A percentile compares a stretch with the other conserved stretches of the same genome.
phyloP scores from a whole-genome alignment of 2,113 vertebrate species.

The Clupea harengus region DNA sequence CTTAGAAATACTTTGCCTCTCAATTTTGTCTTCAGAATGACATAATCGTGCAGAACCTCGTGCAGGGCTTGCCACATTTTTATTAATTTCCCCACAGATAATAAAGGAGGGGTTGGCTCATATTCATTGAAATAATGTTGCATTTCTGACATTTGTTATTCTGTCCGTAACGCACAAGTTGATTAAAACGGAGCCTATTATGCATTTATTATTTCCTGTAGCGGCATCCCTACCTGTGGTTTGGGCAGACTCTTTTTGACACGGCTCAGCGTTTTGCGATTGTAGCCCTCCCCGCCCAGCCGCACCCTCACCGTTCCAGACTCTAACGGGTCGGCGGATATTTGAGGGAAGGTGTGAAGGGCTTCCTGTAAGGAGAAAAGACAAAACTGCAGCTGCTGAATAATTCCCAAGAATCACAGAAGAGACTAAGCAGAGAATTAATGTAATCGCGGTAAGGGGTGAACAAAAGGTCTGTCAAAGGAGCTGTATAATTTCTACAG shows the following conservation, averaged over 20 bases:
- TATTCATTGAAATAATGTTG: too few relatives aligned
- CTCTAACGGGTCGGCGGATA: slow-evolving; percentile 75
- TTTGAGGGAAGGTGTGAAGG: slow-evolving; percentile 83
- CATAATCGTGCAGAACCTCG: too few relatives aligned
- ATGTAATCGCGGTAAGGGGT: background rate
- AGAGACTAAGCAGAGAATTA: background rate
- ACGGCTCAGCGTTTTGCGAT: slow-evolving; percentile 90
- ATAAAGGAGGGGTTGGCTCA: too few relatives aligned
- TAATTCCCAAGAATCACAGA: background rate
- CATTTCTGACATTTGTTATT: too few relatives aligned
- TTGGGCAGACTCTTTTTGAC: slow-evolving; percentile 86
- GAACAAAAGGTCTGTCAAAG: background rate
- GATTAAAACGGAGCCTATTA: too few relatives aligned
- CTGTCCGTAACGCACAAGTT: background rate
- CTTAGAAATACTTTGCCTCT: too few relatives aligned
- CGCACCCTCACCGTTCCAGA: slow-evolving; percentile 77
- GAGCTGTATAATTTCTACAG: too few relatives aligned
- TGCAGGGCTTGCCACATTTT: too few relatives aligned
- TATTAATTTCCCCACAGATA: too few relatives aligned
- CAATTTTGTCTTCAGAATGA: too few relatives aligned
- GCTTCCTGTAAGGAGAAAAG: slow-evolving; percentile 67
- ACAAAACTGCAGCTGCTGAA: background rate
- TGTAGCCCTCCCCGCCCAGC: slow-evolving; percentile 83
- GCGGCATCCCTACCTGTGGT: slow-evolving; percentile 75
- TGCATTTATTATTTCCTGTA: too few relatives aligned